Base-by-base conservation (phyloP, 2,888 invertebrate species). In the Andrena flavipes region DNA sequence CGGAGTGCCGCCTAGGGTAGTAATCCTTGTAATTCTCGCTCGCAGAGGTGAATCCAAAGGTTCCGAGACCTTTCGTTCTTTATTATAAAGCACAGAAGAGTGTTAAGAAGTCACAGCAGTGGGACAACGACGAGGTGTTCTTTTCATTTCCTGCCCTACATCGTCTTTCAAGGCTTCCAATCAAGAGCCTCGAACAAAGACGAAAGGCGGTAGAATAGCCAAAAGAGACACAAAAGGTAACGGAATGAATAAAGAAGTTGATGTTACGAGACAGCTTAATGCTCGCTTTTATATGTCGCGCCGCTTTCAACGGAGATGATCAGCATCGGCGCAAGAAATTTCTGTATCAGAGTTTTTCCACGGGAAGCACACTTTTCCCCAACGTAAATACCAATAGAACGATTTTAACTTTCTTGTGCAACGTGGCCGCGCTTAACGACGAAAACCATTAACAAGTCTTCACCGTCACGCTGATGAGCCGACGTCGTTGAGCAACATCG, bases 371-470 rank as follows among this genome's bases (percentile, higher is more conserved):
- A 26, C 20, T 10, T 16, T 23, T 20, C 16, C 2, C 8, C 13
- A 29, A 64, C 10, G 16, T 7, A 51, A 59, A 59, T 49, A 63
- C 29, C 69, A 63, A 65, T 73, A 78, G 30, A 49, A 73, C 65
- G 51, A 85, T 71, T 76, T 85, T 70, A 73, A 78, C 74, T 84
- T 74, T 59, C 67, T 69, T 71, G n/a, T 49, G 26, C 49, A 10
- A 35, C 29, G 7, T 72, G 51, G 65, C 56, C 56, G 62, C 35
- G 67, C 63, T 71, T 84, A 84, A 86, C 73, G 73, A 79, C 59
- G 70, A 56, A 75, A 78, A 59, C 76, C 86, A 86, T 86, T 86
- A 84, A 84, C 79, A 60, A 56, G 69, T 33, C 63, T 65, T 48
- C 67, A 16, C 59, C 56, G 42, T 51, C 62, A 10, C 68, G 65